Evolutionary conservation across 2,113 vertebrate species (phyloP), one percentile per base, ranked within the genome.

Genomic region (Melanerpes aurifrons): DNA sequence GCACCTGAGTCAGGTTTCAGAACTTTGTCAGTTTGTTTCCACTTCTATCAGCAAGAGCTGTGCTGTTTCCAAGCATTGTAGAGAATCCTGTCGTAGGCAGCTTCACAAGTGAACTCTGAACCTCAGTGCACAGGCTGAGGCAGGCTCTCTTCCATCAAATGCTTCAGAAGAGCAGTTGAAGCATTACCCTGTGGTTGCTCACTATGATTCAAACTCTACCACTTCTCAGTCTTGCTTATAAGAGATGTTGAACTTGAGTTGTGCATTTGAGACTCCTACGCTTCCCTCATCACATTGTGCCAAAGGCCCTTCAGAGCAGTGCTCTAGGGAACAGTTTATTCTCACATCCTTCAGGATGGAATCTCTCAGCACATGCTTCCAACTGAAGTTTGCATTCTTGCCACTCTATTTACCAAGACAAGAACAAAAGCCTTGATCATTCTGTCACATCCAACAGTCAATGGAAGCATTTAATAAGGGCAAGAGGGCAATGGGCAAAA

Each of bases 301-400:
- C 82, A 79, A 72, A 74, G 59, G 28, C 67, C 62, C 59, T 2
- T 35, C 1, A 4, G 63, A 87, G 48, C 82, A 15, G 35, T 57
- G 47, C 85, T 86, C 59, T 14, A 18, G 72, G 66, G 56, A 85
- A 70, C 67, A 40, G 18, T 26, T 89, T 57, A 66, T 80, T 89
- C 82, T 89, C 56, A 15, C 75, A 67, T 77, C 87, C 79, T 78
- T 80, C 78, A 64, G 90, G 26, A 43, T 19, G 63, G 59, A 89
- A 96, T 25, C 64, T 70, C 32, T 21, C 86, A 87, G 72, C 82
- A 95, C 63, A 78, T 40, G 71, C 57, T 91, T 71, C 82, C 69
- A 53, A 35, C 21, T 63, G 12, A 21, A 67, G 67, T 73, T 35
- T 86, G 72, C 72, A 61, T 91, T 67, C 64, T 48, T 76, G 50